Base-by-base conservation (phyloP, 2,888 invertebrate species). In the Metellina segmentata region DNA sequence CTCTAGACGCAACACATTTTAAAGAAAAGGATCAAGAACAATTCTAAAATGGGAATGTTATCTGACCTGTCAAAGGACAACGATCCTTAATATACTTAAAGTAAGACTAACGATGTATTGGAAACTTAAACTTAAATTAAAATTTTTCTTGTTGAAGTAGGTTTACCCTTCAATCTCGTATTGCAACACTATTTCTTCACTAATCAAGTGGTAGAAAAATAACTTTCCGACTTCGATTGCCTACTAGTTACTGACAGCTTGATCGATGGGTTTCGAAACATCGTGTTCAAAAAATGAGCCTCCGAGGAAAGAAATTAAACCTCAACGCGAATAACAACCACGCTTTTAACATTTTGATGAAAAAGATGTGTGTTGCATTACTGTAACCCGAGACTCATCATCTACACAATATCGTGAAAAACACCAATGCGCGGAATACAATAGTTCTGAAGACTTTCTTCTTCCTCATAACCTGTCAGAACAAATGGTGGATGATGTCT, bases 401-500 rank as follows among this genome's bases (percentile, higher is more conserved):
- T 61, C 61, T 61, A 11, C 61, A 61, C 0, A 61, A 61, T 11
- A 61, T 61, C 61, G 9, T 61, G 61, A 61, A 61, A 61, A 77
- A 78, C 48, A n/a, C 51, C 49, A 9, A 6, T 9, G 34, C 75
- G 75, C 6, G 11, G 49, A n/a, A 78, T 19, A 78, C 78, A 78
- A 78, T 78, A 19, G 78, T 5, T 16, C 52, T 77, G 16, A 9
- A 9, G 51, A 49, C 13, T 49, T 49, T 20, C 71, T 81, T 51
- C 19, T 70, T 82, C n/a, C 52, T 20, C 72, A 52, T 72, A 81
- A 20, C 69, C 82, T 79, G 75, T 71, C 82, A 82, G 61, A 61
- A 61, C 61, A 72, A 71, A 71, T 82, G 11, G 78, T 52, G 19
- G 85, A 34, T 85, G 85, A 85, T 75, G 85, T 85, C 85, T 85